A percentile compares a stretch with the other conserved stretches of the same genome.
phyloP scores from a whole-genome alignment of 2,888 invertebrate genomes.

The Himalopsyche tibetana region DNA sequence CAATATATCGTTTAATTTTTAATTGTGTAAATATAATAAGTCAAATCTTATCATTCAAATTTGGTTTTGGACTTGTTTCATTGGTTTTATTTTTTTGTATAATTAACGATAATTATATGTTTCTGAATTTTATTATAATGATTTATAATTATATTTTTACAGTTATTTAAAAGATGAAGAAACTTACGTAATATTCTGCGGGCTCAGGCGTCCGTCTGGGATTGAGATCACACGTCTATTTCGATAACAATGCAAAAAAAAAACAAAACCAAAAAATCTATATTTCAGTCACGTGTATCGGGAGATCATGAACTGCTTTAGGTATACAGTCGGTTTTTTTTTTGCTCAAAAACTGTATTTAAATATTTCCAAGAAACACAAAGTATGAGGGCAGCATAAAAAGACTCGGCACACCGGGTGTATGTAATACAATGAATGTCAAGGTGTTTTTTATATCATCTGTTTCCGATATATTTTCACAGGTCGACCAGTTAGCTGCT shows the following conservation, averaged over 20 bases:
- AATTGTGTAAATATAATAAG: no score
- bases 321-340: background rate
- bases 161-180: background rate
- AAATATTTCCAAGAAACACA: constrained; percentile 7
- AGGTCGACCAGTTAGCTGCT: constrained; percentile 8
- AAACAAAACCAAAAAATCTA: constrained; percentile 13
- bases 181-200: background rate
- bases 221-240: background rate
- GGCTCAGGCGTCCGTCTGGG: background rate
- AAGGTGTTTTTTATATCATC: constrained; percentile 10
- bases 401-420: background rate
- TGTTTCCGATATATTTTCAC: constrained; percentile 35
- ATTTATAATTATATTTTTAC: background rate
- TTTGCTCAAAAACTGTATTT: background rate
- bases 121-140: no score
- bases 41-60: no score
- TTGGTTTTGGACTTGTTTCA: no score
- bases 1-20: no score
- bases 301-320: background rate
- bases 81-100: no score
- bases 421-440: constrained; percentile 20
- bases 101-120: no score
- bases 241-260: background rate
- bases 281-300: constrained; percentile 2
- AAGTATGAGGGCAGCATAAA: constrained; percentile 10